These are phyloP conservation scores for Lingula anatina DNA, from an alignment of 2,888 invertebrate species.

Conservation along the genomic window DNA sequence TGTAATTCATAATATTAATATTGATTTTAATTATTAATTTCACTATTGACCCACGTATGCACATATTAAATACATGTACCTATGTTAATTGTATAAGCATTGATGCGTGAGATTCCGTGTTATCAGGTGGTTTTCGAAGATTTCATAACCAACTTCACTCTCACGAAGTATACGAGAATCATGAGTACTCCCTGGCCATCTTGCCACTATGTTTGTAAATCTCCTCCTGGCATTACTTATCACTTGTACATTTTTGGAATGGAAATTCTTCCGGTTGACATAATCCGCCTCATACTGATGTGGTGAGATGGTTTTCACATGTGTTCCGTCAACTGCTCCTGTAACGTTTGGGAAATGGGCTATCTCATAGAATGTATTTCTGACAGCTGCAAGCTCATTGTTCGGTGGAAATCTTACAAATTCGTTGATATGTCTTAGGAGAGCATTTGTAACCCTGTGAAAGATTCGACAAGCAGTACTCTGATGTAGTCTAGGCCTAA, in stretches of 20 bases:
- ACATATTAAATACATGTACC: too few species aligned
- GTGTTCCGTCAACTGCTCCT: conserved; percentile 22
- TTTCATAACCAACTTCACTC: conserved; percentile 6
- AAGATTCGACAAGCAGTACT: neutral
- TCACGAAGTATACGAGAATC: conserved; percentile 15
- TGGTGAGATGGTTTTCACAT: conserved; percentile 15
- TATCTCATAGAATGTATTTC: conserved; percentile 4
- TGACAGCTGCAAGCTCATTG: neutral
- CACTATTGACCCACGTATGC: too few species aligned
- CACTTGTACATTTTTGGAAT: conserved; percentile 23
- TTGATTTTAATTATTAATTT: too few species aligned
- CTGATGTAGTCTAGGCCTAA: neutral
- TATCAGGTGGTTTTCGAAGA: neutral
- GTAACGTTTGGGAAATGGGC: conserved; percentile 18
- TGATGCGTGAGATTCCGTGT: too few species aligned
- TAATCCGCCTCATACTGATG: conserved; percentile 10
- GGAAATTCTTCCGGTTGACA: conserved; percentile 17
- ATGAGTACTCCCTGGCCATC: conserved; percentile 22
- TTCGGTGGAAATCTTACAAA: conserved; percentile 5
- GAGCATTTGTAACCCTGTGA: neutral
- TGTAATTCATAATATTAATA: too few species aligned
- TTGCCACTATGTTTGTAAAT: conserved; percentile 13
- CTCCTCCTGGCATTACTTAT: conserved; percentile 9
- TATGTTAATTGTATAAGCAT: too few species aligned
- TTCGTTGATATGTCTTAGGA: conserved; percentile 3